Evolutionary conservation across 2,797 vertebrate genomes (phyloP).

Genomic region (Chelonia mydas): DNA sequence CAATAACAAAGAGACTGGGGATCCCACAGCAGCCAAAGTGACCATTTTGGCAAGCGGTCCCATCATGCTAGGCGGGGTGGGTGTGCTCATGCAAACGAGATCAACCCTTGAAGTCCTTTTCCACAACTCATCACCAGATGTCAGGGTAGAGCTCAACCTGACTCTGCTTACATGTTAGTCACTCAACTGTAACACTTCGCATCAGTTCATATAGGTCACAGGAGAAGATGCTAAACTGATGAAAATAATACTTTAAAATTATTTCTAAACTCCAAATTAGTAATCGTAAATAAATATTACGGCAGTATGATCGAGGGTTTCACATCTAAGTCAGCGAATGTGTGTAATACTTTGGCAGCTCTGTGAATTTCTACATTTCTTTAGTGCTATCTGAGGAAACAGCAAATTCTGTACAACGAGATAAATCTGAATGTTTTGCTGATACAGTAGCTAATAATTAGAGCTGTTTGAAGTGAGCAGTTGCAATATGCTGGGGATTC

Average conservation of each 20-base stretch:
- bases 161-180: not conserved
- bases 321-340: not conserved
- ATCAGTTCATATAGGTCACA: not conserved
- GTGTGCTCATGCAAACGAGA: no score
- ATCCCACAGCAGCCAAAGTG: no score
- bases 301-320: not conserved
- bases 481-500: not conserved
- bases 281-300: not conserved
- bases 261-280: not conserved
- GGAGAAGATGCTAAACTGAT: not conserved
- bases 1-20: no score
- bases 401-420: not conserved
- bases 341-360: not conserved
- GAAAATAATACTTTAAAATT: not conserved
- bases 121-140: no score
- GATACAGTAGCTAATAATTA: not conserved
- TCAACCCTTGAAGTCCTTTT: no score
- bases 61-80: no score
- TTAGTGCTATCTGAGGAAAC: not conserved
- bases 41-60: no score
- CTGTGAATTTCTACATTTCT: not conserved
- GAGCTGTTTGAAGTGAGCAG: not conserved
- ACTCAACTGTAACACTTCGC: not conserved
- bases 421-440: not conserved
- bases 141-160: no score